These are phyloP conservation scores for Rhopalosiphum padi DNA, from an alignment of 1,140 invertebrate genomes.

Conservation along the genomic window DNA sequence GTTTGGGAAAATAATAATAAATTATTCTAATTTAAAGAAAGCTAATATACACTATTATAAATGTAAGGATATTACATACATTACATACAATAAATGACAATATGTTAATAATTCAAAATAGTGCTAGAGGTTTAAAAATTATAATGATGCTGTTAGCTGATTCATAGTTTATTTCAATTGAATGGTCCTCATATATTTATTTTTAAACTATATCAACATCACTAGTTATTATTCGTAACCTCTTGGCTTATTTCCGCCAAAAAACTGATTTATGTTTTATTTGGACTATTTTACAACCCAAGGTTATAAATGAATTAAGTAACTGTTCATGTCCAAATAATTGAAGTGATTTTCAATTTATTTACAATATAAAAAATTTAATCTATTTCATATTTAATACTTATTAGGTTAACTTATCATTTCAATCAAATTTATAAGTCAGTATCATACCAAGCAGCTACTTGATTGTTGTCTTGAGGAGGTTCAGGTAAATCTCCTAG, in stretches of 20 bases:
- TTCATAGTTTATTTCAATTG: not conserved
- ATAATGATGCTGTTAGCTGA: not conserved
- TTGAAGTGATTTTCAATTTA: conserved; percentile 13
- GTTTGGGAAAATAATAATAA: not conserved
- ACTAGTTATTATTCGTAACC: not conserved
- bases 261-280: not conserved
- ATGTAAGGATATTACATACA: conserved; percentile 16
- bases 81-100: not conserved
- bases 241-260: not conserved
- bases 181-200: not conserved
- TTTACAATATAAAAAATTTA: conserved; percentile 41
- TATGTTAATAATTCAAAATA: conserved; percentile 22
- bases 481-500: conserved; percentile 82
- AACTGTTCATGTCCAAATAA: not conserved
- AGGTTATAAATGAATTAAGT: not conserved
- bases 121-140: not conserved
- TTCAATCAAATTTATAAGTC: conserved; percentile 74
- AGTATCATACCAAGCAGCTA: conserved; percentile 95
- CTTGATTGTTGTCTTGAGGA: conserved; percentile 87
- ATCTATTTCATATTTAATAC: conserved; percentile 45
- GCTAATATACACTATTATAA: not conserved
- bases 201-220: conserved; percentile 1
- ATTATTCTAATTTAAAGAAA: conserved; percentile 1
- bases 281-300: not conserved
- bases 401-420: not conserved